Conservation (phyloP, 2,797 vertebrate genomes). For the Microctenopoma stevenorrisi region DNA sequence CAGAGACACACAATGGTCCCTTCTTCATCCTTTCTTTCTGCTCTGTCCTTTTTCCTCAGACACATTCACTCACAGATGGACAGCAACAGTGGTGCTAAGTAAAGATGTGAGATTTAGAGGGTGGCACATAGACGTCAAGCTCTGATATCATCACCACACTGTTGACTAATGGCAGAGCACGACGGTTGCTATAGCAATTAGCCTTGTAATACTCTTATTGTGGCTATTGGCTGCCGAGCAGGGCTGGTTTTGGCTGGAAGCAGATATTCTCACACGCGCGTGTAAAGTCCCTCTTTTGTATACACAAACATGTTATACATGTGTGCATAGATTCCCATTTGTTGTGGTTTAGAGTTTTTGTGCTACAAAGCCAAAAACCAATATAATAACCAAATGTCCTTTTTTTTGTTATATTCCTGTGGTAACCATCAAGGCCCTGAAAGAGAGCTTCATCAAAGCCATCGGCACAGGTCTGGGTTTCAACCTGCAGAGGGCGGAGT, state of each 20-base stretch:
- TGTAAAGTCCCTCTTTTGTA: conserved; percentile 29
- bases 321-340: conserved; percentile 56
- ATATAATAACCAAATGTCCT: neutral
- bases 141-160: conserved; percentile 75
- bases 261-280: conserved; percentile 10
- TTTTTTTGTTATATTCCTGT: neutral
- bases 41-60: conserved; percentile 1
- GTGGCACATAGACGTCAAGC: conserved; percentile 74
- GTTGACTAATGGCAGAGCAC: conserved; percentile 79
- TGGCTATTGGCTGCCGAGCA: conserved; percentile 65
- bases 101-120: conserved; percentile 74
- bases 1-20: neutral
- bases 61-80: conserved; percentile 57
- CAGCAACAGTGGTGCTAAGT: conserved; percentile 60
- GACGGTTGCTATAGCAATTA: conserved; percentile 78
- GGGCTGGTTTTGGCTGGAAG: conserved; percentile 57
- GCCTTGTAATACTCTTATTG: conserved; percentile 73
- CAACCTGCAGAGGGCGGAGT: conserved; percentile 93
- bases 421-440: conserved; percentile 85
- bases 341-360: conserved; percentile 41
- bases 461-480: conserved; percentile 93
- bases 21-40: neutral
- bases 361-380: conserved; percentile 11
- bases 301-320: conserved; percentile 31
- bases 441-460: conserved; percentile 98